Evolutionary conservation across 2,797 vertebrate genomes (phyloP), one percentile per base, ranked within the genome.

Genomic region (Danio jaintianensis): DNA sequence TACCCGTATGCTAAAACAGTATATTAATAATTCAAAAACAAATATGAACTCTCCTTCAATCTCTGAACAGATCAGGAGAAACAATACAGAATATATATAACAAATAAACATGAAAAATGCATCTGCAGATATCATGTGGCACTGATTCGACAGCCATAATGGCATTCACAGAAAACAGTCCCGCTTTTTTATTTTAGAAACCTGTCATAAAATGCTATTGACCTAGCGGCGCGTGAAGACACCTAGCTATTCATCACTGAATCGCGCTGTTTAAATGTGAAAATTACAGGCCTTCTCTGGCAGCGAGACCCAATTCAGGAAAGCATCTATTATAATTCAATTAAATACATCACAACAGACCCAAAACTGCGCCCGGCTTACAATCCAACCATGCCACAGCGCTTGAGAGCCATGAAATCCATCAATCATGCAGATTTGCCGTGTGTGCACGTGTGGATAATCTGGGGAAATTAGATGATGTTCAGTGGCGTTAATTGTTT

Each of bases 301-400:
- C 58, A 71, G 50, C 58, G 61, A n/a, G n/a, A 56, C 55, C 80
- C 40, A 7, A 1, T 78, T 80, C 68, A 72, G 56, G 48, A 71
- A 82, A 84, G 79, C 66, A 75, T 80, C 82, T 68, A 85, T 85
- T 73, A 82, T 79, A 83, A 83, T 83, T 83, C 29, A 76, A 82
- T 86, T 82, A 82, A 59, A 58, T 80, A 40, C 59, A 59, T 80
- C 82, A 82, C 64, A 70, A 82, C 71, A 82, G 56, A 67, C 77
- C 13, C 69, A 80, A 63, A 75, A 79, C 58, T 42, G 18, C 59
- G 10, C 16, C 62, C 53, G 15, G 15, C n/a, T 43, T 75, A 63
- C 20, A 68, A 75, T 40, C 22, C 45, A 59, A 76, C 20, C 80
- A 56, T 12, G 52, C 38, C 38, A 48, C 61, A 78, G 82, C 59